Base-by-base conservation (phyloP, 1,140 invertebrate genomes). In the Trachymyrmex cornetzi region DNA sequence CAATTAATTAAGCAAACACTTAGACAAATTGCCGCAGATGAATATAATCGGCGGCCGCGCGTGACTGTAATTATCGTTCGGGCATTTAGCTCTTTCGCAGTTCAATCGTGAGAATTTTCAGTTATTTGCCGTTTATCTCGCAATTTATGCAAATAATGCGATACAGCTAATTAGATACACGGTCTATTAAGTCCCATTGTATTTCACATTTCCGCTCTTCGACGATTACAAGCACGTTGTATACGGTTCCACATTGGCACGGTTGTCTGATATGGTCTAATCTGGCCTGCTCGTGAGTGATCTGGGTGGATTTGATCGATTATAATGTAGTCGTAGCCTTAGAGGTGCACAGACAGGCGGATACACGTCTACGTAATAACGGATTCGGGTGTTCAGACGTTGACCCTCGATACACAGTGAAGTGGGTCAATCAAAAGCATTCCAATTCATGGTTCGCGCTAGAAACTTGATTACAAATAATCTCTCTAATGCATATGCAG, bases 381-480 rank as follows among this genome's bases (percentile, higher is more conserved):
- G 85, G 74, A n/a, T 53, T 79, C 85, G 61, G 53, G 66, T 69
- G 63, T 79, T 89, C 77, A 77, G 61, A 82, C 84, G 88, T 89
- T 89, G 77, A 87, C 88, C 85, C 74, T 72, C 85, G 85, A 87
- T 34, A 61, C 69, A 84, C 71, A 84, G 80, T 69, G 61, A 61
- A 90, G 85, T 72, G 87, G 81, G 66, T 86, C 89, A 87, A 89
- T 91, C 90, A 69, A 90, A 91, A 91, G 87, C 87, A 87, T 91
- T 85, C 89, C 89, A 77, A 79, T 80, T 88, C 77, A 81, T 59
- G 87, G 72, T 90, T 90, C 80, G 55, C 90, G 77, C 87, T 64
- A 50, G 71, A 38, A 64, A 79, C 85, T 91, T 89, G 79, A 85
- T 85, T 64, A 82, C 84, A 69, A 91, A 91, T 89, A 87, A 91